Evolutionary conservation across 2,113 vertebrate genomes (phyloP).

Genomic region (Pedetes capensis): DNA sequence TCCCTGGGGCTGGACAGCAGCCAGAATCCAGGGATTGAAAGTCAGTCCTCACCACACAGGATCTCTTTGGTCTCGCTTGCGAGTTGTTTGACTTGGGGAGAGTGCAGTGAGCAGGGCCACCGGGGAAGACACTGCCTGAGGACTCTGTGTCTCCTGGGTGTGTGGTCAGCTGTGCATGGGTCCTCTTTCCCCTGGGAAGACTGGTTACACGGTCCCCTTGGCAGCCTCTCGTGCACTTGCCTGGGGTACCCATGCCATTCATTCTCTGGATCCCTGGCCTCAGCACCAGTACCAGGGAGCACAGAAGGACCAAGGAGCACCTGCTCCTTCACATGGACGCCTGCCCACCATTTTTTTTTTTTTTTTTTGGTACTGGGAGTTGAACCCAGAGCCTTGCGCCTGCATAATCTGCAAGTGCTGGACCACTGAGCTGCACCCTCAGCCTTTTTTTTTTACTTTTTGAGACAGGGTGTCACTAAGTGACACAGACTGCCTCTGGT

Average conservation of each 20-base stretch:
- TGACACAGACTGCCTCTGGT: too few relatives aligned
- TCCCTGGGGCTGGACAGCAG: not conserved
- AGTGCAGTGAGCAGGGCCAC: rapidly evolving
- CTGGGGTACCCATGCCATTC: too few relatives aligned
- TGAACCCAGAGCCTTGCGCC: too few relatives aligned
- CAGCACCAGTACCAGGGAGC: not conserved
- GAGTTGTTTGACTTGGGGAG: rapidly evolving
- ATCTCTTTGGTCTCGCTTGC: rapidly evolving
- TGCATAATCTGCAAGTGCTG: too few relatives aligned
- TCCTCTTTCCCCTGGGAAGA: too few relatives aligned
- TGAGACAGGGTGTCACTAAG: too few relatives aligned
- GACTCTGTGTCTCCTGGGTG: rapidly evolving
- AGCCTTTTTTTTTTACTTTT: too few relatives aligned
- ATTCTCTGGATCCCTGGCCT: not conserved
- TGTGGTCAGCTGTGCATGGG: rapidly evolving
- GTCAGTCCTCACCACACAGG: rapidly evolving
- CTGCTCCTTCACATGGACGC: rapidly evolving
- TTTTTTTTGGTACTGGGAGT: too few relatives aligned
- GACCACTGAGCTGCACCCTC: too few relatives aligned
- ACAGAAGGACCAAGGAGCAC: rapidly evolving
- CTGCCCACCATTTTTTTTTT: too few relatives aligned
- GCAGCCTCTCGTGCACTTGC: rapidly evolving
- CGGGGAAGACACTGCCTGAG: rapidly evolving
- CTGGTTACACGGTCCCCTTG: too few relatives aligned
- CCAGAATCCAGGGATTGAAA: too few relatives aligned